These are phyloP conservation scores for Thereva unica DNA, from an alignment of 2,888 invertebrate genomes.

Conservation along the genomic window DNA sequence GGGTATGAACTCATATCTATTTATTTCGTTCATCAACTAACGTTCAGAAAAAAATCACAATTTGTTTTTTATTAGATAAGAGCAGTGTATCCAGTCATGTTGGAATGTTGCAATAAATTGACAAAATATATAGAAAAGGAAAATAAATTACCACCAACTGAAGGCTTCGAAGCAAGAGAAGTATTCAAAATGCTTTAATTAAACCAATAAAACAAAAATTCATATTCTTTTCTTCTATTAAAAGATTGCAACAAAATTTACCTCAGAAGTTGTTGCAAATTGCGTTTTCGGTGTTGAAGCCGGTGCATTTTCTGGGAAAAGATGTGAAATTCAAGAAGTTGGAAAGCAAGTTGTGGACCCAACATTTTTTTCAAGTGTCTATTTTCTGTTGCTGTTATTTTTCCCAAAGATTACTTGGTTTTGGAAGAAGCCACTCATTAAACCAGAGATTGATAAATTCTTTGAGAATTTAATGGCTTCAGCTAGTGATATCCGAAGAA, in stretches of 20 bases:
- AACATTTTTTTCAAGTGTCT: conserved; percentile 22
- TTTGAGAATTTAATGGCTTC: conserved; percentile 42
- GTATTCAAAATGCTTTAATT: conserved; percentile 43
- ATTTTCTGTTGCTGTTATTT: conserved; percentile 27
- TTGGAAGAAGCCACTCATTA: conserved; percentile 38
- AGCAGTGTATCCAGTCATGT: conserved; percentile 59
- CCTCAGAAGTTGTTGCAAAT: conserved; percentile 49
- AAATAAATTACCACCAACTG: conserved; percentile 45
- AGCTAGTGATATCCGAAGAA: conserved; percentile 35
- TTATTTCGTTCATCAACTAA: not conserved
- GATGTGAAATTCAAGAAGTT: conserved; percentile 38
- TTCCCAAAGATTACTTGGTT: conserved; percentile 43
- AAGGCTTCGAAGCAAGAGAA: conserved; percentile 57
- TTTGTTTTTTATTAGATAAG: conserved; percentile 38
- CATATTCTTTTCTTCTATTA: not conserved
- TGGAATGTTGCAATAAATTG: conserved; percentile 56
- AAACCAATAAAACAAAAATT: not conserved
- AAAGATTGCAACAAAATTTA: conserved; percentile 49
- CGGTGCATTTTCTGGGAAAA: conserved; percentile 44
- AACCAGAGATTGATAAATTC: conserved; percentile 39
- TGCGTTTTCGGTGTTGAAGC: conserved; percentile 53
- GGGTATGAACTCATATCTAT: conserved; percentile 37
- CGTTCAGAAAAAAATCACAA: not conserved
- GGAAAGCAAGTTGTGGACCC: conserved; percentile 37
- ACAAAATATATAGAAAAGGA: conserved; percentile 54